Conservation (phyloP, 2,113 vertebrate genomes). For the Pachypanchax playfairii region DNA sequence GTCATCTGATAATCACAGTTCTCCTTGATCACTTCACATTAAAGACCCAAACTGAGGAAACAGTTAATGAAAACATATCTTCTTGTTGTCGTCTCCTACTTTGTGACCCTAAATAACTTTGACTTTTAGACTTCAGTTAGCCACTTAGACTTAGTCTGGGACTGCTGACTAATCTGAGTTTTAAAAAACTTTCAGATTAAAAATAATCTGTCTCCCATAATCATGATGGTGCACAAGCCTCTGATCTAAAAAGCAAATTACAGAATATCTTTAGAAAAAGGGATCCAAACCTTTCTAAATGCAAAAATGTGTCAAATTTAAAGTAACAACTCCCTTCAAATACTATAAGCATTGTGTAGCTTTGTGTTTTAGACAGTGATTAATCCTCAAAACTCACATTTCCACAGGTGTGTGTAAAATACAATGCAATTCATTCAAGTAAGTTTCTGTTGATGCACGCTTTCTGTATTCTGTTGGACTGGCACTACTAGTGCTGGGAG, state of each 20-base stretch:
- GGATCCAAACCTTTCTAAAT: no score
- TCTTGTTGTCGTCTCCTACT: background rate
- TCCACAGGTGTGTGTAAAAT: conserved; percentile 3
- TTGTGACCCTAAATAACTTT: background rate
- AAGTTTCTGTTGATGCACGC: conserved; percentile 6
- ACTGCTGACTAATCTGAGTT: background rate
- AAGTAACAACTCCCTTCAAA: no score
- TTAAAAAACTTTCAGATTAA: background rate
- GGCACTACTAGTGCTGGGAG: conserved; percentile 51
- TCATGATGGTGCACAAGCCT: background rate
- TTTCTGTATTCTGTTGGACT: conserved; percentile 36
- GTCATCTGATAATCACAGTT: background rate
- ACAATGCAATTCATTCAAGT: conserved; percentile 3
- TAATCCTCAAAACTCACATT: background rate
- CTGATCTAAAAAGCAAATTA: no score
- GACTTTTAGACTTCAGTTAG: background rate
- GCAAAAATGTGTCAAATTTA: no score
- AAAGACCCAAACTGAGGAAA: background rate
- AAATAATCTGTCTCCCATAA: background rate
- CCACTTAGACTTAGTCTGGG: background rate
- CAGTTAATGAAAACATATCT: background rate
- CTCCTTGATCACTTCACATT: background rate
- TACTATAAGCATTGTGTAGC: no score
- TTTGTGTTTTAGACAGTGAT: no score
- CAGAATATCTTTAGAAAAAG: no score